Conservation (phyloP, 2,113 vertebrate genomes). For the Scophthalmus maximus region DNA sequence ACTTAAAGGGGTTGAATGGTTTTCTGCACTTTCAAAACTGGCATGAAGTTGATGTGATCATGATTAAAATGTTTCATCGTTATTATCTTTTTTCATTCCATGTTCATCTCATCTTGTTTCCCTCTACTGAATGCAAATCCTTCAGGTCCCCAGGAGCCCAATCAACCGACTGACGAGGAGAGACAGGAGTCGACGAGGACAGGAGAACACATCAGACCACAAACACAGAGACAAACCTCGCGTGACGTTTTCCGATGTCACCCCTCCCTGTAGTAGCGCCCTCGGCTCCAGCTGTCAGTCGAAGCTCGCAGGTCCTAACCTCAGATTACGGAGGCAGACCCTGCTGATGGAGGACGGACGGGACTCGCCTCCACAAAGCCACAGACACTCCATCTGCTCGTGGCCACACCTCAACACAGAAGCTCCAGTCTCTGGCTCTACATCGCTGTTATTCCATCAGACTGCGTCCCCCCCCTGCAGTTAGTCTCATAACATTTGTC, state of each 20-base stretch:
- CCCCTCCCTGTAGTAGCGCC: constrained; percentile 20
- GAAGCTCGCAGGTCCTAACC: constrained; percentile 30
- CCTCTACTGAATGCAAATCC: background rate
- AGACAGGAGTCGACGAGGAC: constrained; percentile 85
- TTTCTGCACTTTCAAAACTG: constrained; percentile 1
- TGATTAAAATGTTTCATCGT: background rate
- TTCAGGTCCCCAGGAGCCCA: constrained; percentile 90
- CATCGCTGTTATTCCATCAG: constrained; percentile 46
- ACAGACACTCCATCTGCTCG: constrained; percentile 42
- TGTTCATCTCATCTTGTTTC: background rate
- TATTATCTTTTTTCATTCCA: background rate
- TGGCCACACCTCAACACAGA: constrained; percentile 44
- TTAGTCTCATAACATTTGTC: constrained; percentile 20
- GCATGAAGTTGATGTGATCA: background rate
- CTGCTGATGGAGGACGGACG: constrained; percentile 62
- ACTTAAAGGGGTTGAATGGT: constrained; percentile 4
- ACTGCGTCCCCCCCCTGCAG: constrained; percentile 33
- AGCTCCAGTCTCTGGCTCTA: constrained; percentile 35
- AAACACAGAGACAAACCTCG: constrained; percentile 30
- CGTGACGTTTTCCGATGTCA: constrained; percentile 21
- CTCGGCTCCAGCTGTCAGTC: constrained; percentile 33
- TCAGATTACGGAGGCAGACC: constrained; percentile 56
- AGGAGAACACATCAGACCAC: constrained; percentile 33
- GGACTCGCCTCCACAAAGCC: constrained; percentile 8
- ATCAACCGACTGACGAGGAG: constrained; percentile 91